Evolutionary conservation across 2,797 vertebrate species (phyloP), one percentile per base, ranked within the genome.

Genomic region (Parambassis ranga): DNA sequence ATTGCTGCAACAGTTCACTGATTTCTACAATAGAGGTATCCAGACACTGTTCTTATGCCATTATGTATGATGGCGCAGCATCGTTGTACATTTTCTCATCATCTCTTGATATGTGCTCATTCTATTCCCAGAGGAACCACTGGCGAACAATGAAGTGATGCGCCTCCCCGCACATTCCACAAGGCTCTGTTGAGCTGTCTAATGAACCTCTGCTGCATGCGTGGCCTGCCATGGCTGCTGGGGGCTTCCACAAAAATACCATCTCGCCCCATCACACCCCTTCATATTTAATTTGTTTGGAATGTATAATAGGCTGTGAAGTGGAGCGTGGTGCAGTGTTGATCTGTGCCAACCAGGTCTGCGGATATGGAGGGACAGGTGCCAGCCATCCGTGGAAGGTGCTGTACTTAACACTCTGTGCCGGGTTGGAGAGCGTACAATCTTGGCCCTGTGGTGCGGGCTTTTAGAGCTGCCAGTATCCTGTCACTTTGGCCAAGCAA

Each of bases 301-400:
- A 84, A 79, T 86, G 77, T 67, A 71, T 77, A 82, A 78, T 59
- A 73, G 87, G 78, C 78, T 82, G 84, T 72, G 82, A 87, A 87
- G 78, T 52, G 72, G 76, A 84, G 81, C 69, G 27, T 52, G 73
- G 81, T 50, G 75, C 62, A 47, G 46, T 27, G 81, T 60, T 43
- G 73, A 65, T 73, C 55, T 63, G 71, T 82, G 86, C 78, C 82
- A 81, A 73, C 48, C 79, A 72, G 78, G 79, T 85, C 77, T 76
- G 74, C 55, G 35, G 79, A 83, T 72, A 75, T 26, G 64, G 49
- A 81, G 66, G 73, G 81, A 81, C 81, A 81, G 84, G 79, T 82
- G 89, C 71, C 84, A 86, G 69, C 64, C 75, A 59, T 70, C 63
- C 37, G 10, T 27, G 56, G 53, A 75, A 81, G 86, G 79, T 81